Evolutionary conservation across 2,113 vertebrate species (phyloP).

Genomic region (Gnathonemus echidnorhynchus): DNA sequence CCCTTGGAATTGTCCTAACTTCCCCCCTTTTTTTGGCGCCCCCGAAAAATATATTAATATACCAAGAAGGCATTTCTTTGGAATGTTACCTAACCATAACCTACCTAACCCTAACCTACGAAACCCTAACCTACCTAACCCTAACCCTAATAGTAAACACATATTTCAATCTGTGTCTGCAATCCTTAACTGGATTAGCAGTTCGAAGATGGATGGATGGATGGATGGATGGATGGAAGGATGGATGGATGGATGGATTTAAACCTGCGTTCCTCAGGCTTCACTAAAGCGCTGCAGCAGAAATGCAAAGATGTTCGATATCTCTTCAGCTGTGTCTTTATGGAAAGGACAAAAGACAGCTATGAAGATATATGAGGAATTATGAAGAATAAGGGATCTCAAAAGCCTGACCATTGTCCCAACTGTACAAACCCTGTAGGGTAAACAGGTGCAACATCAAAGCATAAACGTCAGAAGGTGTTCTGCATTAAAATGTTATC

Average conservation of each 20-base stretch:
- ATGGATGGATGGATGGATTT: slow-evolving; percentile 2
- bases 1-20: not conserved
- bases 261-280: not conserved
- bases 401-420: not conserved
- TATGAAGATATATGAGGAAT: not conserved
- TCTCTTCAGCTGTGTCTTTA: not conserved
- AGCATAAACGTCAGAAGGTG: not conserved
- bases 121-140: not conserved
- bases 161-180: not conserved
- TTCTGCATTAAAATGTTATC: not conserved
- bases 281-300: not conserved
- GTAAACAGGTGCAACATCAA: not conserved
- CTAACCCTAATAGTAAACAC: not conserved
- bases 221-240: not conserved
- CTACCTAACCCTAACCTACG: too few relatives aligned
- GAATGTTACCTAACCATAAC: not conserved
- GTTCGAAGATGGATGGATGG: not conserved
- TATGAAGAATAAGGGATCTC: not conserved
- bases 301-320: not conserved
- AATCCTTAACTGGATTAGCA: not conserved
- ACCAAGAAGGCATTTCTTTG: not conserved
- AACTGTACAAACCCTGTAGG: not conserved
- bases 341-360: not conserved
- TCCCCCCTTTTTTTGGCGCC: not conserved
- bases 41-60: not conserved